Evolutionary conservation across 2,113 vertebrate genomes (phyloP).

Genomic region (Gallinago undulata): DNA sequence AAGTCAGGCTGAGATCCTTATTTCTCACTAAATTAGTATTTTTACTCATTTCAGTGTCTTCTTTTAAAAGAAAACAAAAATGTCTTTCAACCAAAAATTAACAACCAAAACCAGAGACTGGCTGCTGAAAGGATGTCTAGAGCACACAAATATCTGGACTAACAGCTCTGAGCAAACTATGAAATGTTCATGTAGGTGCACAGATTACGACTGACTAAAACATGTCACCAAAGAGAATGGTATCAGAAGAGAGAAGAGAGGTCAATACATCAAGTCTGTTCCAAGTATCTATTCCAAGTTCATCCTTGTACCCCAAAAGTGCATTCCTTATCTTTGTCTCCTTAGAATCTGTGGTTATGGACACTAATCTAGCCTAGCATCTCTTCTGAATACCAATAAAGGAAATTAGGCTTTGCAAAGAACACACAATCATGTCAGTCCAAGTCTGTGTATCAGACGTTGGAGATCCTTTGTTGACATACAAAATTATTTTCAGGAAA

Average conservation of each 20-base stretch:
- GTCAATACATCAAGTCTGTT: neutral
- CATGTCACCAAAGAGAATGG: neutral
- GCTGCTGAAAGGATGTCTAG: neutral
- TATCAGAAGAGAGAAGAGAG: neutral
- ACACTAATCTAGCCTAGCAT: neutral
- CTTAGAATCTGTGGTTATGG: neutral
- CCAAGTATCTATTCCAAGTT: neutral
- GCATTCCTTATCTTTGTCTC: neutral
- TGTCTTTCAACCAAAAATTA: neutral
- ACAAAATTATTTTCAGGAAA: neutral
- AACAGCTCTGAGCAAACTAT: neutral
- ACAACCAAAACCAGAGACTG: neutral
- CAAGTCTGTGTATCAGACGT: neutral
- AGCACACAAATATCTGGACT: neutral
- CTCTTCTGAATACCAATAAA: neutral
- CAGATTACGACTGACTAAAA: neutral
- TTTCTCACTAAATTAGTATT: neutral
- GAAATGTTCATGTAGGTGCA: neutral
- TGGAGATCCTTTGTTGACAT: neutral
- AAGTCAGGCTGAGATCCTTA: neutral
- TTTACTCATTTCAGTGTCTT: neutral
- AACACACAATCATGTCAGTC: neutral
- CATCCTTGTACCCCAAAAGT: neutral
- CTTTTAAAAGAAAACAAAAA: neutral
- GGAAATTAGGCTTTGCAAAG: neutral